Base-by-base conservation (phyloP, 1,140 invertebrate species). In the Pseudomyrmex cubaensis region DNA sequence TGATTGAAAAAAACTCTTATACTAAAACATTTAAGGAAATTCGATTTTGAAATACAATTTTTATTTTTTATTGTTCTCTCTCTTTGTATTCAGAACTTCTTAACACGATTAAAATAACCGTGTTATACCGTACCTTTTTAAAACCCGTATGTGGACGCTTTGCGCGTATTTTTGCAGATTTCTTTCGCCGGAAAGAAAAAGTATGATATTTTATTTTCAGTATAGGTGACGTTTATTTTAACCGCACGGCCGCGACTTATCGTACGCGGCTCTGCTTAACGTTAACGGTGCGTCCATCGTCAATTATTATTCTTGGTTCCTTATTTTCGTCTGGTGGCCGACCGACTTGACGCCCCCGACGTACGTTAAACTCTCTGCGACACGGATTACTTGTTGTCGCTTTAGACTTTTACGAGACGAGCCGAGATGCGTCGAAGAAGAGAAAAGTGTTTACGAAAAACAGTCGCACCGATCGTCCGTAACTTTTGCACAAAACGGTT, bases 291-390 rank as follows among this genome's bases (percentile, higher is more conserved):
- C 82, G 85, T 77, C 66, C 73, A 61, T 64, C 78, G 73, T 89
- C 87, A 89, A 88, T 88, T 89, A 89, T 88, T 88, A 86, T 84
- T 88, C 87, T 86, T 86, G 74, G 67, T 89, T 88, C 74, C 87
- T 89, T 88, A 86, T 89, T 89, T 89, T 86, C 46, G 69, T 86
- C 77, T 83, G 74, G 44, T 74, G 54, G 56, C 17, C 59, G 73
- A 75, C 57, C 59, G 56, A 72, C 54, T 72, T 54, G 44, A 85
- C 83, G 77, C 77, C 67, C 57, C 67, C 77, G 61, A 66, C 44
- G 57, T 22, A 52, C n/a, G 80, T 87, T 87, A 77, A 77, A 64
- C 54, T 66, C 54, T 44, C 54, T 44, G 15, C 57, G 44, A 56
- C 35, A n/a, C 35, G 46, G 62, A 66, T 64, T 63, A 56, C 50